Base-by-base conservation (phyloP, 2,113 vertebrate species). In the Crotalus viridis region DNA sequence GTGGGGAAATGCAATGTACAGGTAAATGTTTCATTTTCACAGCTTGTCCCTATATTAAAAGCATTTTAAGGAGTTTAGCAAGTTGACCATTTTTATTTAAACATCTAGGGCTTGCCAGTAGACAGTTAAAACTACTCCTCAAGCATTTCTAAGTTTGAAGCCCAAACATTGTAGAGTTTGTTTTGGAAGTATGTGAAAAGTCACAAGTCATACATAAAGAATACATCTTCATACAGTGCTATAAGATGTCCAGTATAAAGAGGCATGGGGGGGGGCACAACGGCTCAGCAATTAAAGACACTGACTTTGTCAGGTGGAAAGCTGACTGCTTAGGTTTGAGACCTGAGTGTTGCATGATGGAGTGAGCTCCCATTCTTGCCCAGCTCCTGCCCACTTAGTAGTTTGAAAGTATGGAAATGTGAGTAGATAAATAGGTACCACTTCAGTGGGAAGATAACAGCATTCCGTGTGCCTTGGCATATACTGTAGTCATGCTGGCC, bases 71-170 rank as follows among this genome's bases (percentile, higher is more conserved):
- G 86, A 89, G 15, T 81, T 51, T 33, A n/a, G 46, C 74, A 93
- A 91, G 69, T 43, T 7, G n/a, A 85, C 90, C 52, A 85, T 91
- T 93, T 89, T 93, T 86, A 93, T 93, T 55, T 64, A 43, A 26
- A 51, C 90, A 90, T 69, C 91, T 93, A 93, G 61, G 55, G 69
- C 85, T 69, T 64, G 55, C 89, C 46, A 91, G 90, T 28, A 56
- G 7, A 21, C 17, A 43, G 33, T 56, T 56, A 52, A 46, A 69
- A 90, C 55, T 89, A 91, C 69, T 91, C 69, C 55, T 64, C 10
- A 17, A 93, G 87, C 69, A 61, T 52, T 86, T 89, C 48, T 48
- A 69, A 46, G 12, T 91, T 91, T 91, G 90, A 51, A 57, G 39
- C 56, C 74, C 91, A 92, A 33, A 88, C 21, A 0, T 10, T 51